phyloP scores from a whole-genome alignment of 2,113 vertebrate genomes.

The Corydoras sp. region DNA sequence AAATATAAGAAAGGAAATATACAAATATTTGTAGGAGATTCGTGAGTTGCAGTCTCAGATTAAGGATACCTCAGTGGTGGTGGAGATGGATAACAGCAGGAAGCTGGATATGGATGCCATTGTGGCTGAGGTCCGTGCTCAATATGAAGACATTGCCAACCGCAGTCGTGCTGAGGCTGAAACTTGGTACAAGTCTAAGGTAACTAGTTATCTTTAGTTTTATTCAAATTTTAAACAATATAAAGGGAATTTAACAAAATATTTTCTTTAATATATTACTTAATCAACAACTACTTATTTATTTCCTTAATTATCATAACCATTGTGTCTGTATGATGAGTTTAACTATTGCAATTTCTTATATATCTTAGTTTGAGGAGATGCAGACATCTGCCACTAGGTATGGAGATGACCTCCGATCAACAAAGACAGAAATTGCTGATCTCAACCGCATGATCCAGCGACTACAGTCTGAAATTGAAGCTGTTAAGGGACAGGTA shows the following conservation, averaged over 20 bases:
- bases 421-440: slow-evolving; percentile 75
- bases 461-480: slow-evolving; percentile 75
- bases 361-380: slow-evolving; percentile 68
- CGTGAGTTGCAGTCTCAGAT: slow-evolving; percentile 73
- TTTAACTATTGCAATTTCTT: background rate
- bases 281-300: background rate
- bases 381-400: slow-evolving; percentile 59
- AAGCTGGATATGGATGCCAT: slow-evolving; percentile 78
- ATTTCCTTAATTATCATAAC: background rate
- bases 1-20: too few relatives aligned
- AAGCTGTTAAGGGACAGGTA: slow-evolving; percentile 70
- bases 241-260: too few relatives aligned
- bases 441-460: slow-evolving; percentile 77
- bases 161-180: slow-evolving; percentile 69
- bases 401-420: slow-evolving; percentile 69
- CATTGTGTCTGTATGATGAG: background rate
- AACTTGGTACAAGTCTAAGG: slow-evolving; percentile 75
- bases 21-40: slow-evolving; percentile 66
- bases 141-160: slow-evolving; percentile 78
- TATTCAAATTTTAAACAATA: too few relatives aligned
- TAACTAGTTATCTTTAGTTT: slow-evolving; percentile 37
- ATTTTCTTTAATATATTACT: background rate
- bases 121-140: slow-evolving; percentile 75
- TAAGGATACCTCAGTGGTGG: slow-evolving; percentile 81
- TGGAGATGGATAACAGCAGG: slow-evolving; percentile 85